phyloP scores from a whole-genome alignment of 2,113 vertebrate species.

The rabbit (Oryctolagus cuniculus) region mOryCun1.1 NC_091444.1:75060001-75060500 shows the following conservation, averaged over 20 bases:
- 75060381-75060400: background rate
- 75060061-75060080: background rate
- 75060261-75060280: background rate
- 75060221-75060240: background rate
- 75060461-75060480: too few species aligned
- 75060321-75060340: background rate
- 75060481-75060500: too few species aligned
- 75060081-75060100: slow-evolving; percentile 2
- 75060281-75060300: too few species aligned
- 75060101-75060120: background rate
- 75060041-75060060: background rate
- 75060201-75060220: background rate
- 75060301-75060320: too few species aligned
- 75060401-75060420: background rate
- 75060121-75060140: background rate
- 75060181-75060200: background rate
- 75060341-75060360: background rate
- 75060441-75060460: too few species aligned
- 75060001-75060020: background rate
- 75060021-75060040: background rate
- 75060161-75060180: background rate
- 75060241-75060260: background rate
- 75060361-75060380: background rate
- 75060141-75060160: background rate
- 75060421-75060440: background rate